phyloP scores from a whole-genome alignment of 2,113 vertebrate species.

The Amphiprion ocellaris region DNA sequence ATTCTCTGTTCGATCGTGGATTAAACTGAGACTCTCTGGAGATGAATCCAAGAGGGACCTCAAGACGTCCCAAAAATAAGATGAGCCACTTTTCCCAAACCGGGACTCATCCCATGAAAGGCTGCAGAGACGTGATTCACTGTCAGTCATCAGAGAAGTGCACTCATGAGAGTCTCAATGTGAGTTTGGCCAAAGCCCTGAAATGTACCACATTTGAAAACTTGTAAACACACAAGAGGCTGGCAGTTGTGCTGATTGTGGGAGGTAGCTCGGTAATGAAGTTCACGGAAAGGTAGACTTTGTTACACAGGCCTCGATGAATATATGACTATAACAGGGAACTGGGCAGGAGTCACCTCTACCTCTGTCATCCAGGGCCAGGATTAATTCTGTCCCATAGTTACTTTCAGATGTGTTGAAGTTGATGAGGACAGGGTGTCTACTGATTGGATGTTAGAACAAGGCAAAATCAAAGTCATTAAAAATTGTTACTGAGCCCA shows the following conservation, averaged over 20 bases:
- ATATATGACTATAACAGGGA: neutral
- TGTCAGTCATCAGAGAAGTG: neutral
- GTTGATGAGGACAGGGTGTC: neutral
- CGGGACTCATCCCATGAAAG: neutral
- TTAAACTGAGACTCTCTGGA: neutral
- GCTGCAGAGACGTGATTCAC: neutral
- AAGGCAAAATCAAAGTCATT: neutral
- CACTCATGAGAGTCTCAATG: neutral
- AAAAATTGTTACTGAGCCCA: neutral
- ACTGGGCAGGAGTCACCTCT: neutral
- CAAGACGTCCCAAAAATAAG: neutral
- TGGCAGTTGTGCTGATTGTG: neutral
- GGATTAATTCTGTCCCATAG: constrained; percentile 10
- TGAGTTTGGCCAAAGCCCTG: neutral
- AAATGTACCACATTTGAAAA: neutral
- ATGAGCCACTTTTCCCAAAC: neutral
- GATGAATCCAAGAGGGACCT: constrained; percentile 4
- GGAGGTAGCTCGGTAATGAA: neutral
- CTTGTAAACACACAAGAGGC: neutral
- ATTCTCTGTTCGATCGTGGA: neutral
- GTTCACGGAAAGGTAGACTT: neutral
- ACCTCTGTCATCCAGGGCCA: constrained; percentile 5
- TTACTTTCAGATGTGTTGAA: constrained; percentile 7
- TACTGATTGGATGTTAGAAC: neutral
- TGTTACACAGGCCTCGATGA: neutral